These are phyloP conservation scores for Phrynocephalus guinanensis DNA, from an alignment of 2,797 vertebrate species.

Conservation along the genomic window DNA sequence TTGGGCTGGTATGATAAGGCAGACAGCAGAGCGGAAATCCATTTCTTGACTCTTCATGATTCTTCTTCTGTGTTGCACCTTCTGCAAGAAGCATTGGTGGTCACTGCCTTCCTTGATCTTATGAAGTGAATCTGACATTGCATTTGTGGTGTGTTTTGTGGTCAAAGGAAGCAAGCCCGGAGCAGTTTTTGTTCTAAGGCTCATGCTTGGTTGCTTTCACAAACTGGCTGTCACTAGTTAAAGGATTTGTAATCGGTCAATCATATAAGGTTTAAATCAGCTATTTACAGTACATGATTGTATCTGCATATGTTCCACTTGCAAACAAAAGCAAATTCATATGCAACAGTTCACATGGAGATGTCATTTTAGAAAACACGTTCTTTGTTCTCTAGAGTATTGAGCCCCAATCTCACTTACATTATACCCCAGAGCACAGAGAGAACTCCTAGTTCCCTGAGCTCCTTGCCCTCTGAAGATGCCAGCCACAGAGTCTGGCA, in stretches of 20 bases:
- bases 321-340: not conserved
- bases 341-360: not conserved
- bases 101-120: not conserved
- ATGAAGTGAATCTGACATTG: not conserved
- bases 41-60: not conserved
- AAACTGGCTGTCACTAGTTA: slow-evolving; percentile 12
- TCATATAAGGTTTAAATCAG: slow-evolving; percentile 6
- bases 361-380: slow-evolving; percentile 5
- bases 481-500: no score
- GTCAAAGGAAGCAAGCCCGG: not conserved
- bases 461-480: no score
- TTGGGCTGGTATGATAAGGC: not conserved
- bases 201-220: not conserved
- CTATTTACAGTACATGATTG: not conserved
- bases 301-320: not conserved
- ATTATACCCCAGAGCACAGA: no score
- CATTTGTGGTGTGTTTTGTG: not conserved
- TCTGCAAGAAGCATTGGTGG: not conserved
- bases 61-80: not conserved
- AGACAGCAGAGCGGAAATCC: not conserved
- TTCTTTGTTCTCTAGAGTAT: not conserved
- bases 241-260: not conserved
- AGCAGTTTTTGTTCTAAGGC: not conserved
- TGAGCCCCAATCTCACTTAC: not conserved
- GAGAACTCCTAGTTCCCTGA: no score